A percentile compares a stretch with the other conserved stretches of the same genome.
Conservation (phyloP, 2,113 vertebrate species). For the Entomyzon cyanotis region DNA sequence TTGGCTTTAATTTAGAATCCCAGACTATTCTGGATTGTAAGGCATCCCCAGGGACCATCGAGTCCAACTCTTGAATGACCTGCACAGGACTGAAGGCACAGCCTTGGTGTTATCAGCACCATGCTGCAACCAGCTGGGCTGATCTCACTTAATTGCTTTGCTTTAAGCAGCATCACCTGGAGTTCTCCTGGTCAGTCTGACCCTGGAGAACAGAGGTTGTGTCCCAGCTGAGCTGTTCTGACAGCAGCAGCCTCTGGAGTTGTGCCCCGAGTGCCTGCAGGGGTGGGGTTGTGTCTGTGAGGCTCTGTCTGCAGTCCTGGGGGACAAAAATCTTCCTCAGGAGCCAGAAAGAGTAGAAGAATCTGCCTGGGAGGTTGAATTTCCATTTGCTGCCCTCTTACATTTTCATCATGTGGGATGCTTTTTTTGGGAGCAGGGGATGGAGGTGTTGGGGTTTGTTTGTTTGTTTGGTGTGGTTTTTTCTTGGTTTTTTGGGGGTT, state of each 20-base stretch:
- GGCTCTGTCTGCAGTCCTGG: neutral
- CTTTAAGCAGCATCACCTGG: neutral
- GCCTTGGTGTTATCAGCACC: rapidly evolving
- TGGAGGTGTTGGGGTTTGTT: neutral
- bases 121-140: neutral
- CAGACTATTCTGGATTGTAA: neutral
- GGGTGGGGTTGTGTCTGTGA: neutral
- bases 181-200: neutral
- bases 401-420: neutral
- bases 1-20: neutral
- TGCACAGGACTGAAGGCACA: neutral
- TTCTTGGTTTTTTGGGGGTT: neutral
- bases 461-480: neutral
- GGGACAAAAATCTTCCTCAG: neutral
- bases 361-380: neutral
- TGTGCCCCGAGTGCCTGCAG: neutral
- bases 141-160: neutral
- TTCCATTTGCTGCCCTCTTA: neutral
- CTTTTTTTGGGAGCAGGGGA: neutral
- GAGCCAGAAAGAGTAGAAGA: neutral
- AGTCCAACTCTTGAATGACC: neutral
- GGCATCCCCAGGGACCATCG: rapidly evolving
- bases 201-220: neutral
- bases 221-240: neutral
- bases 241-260: neutral